Base-by-base conservation (phyloP, 2,888 invertebrate species). In the Helobdella robusta region DNA sequence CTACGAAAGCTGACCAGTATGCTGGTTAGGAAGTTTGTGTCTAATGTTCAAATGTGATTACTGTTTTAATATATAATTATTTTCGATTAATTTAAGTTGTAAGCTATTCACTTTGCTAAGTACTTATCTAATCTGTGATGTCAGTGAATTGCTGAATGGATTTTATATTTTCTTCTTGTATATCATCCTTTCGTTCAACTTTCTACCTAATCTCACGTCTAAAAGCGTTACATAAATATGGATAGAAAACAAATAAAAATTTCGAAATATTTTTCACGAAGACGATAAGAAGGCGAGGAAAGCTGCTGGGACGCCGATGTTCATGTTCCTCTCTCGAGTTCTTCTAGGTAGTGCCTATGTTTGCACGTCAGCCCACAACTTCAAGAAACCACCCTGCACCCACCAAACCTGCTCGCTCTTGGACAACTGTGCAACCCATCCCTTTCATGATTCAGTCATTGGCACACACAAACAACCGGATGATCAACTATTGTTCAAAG, bases 1-100 rank as follows among this genome's bases (percentile, higher is more conserved):
- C 72, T 0, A 73, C 73, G 2, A 74, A 74, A 46, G 70, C 72
- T n/a, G 73, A 74, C 61, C 73, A 73, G 48, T 74, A 74, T 63
- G 65, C 73, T 67, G 73, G 73, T 72, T 28, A 59, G 32, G 23
- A 60, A 35, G 35, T 11, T 15, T 35, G n/a, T 40, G 28, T 2
- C 23, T 34, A 8, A 30, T 11, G 11, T 40, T 23, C 11, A 15
- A 15, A 5, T 11, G 2, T 6, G 44, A n/a, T 28, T 30, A 18
- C 8, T 1, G 36, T 23, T 11, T 35, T 15, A 20, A 18, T 25
- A 40, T 44, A 46, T n/a, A n/a, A n/a, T n/a, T n/a, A n/a, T n/a
- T n/a, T n/a, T n/a, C n/a, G n/a, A n/a, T n/a, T n/a, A n/a, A n/a
- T n/a, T n/a, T n/a, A n/a, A n/a, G n/a, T n/a, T n/a, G n/a, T n/a